A percentile compares a stretch with the other conserved stretches of the same genome.
Conservation (phyloP, 2,797 vertebrate species). For the Chelmon rostratus region DNA sequence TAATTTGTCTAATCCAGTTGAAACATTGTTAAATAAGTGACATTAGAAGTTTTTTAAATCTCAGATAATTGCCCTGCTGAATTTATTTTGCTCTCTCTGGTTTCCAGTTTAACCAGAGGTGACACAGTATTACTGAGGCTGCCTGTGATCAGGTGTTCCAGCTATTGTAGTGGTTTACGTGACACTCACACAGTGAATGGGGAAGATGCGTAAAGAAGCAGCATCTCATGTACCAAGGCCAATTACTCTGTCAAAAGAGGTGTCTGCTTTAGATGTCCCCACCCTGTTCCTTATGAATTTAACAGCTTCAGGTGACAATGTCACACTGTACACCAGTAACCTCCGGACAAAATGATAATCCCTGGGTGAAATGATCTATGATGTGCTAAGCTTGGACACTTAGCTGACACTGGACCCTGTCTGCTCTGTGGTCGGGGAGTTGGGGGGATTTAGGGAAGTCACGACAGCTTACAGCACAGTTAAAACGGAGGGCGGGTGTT, state of each 20-base stretch:
- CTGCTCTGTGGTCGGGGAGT: constrained; percentile 34
- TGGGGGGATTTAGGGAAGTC: constrained; percentile 22
- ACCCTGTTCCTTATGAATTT: constrained; percentile 52
- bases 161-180: constrained; percentile 37
- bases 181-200: constrained; percentile 35
- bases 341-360: constrained; percentile 28
- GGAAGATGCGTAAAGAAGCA: constrained; percentile 37
- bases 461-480: constrained; percentile 5
- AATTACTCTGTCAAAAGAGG: constrained; percentile 67
- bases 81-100: neutral
- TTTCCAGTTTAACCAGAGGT: constrained; percentile 24
- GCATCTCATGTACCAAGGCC: constrained; percentile 55
- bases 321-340: constrained; percentile 48
- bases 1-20: neutral
- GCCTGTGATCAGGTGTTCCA: constrained; percentile 43
- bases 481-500: constrained; percentile 28
- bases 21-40: neutral
- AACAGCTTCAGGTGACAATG: constrained; percentile 63
- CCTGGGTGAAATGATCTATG: constrained; percentile 20
- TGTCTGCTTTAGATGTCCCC: constrained; percentile 52
- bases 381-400: constrained; percentile 30
- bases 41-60: neutral
- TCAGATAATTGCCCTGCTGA: neutral
- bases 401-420: constrained; percentile 39
- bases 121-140: constrained; percentile 31